Base-by-base conservation (phyloP, 2,888 invertebrate species). In the Junonia oenone region DNA sequence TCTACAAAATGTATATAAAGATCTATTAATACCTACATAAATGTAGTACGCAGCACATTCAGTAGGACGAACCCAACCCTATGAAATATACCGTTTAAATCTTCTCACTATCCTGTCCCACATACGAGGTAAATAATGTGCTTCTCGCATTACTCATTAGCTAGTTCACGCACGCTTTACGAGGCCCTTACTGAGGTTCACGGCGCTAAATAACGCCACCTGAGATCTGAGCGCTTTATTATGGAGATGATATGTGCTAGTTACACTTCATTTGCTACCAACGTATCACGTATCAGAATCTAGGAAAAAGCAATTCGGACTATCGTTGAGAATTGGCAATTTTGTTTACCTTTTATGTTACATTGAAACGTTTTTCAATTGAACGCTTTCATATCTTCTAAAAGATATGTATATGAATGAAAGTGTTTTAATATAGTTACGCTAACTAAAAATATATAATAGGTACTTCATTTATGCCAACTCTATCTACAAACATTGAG, bases 201-300 rank as follows among this genome's bases (percentile, higher is more conserved):
- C n/a, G 31, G 62, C 59, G 61, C 66, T 66, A 63, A 67, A 65
- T 66, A 62, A 64, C 59, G 63, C 63, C 66, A 69, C 68, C 68
- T 69, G 67, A 68, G 66, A 58, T 49, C 48, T n/a, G 8, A 13
- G 40, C 45, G 19, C 52, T 29, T 50, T 55, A 55, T 46, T 51
- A 48, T 33, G 48, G 49, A 49, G 45, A 48, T 37, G 37, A 29
- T n/a, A 38, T 46, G 38, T 14, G 43, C 22, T 26, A 14, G 26
- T 26, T 43, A 50, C 29, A 49, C 37, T 37, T 49, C 38, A 37
- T 26, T 26, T 37, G 11, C 33, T n/a, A 11, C 19, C 9, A 17
- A 11, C 38, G 11, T 15, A 17, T 19, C 11, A 17, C 17, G n/a
- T 19, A 5, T 40, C 5, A 9, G n/a, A 11, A 4, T 38, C 3